A percentile compares a stretch with the other conserved stretches of the same genome.
Conservation (phyloP, 1,140 invertebrate genomes). For the Meloidogyne exigua region DNA sequence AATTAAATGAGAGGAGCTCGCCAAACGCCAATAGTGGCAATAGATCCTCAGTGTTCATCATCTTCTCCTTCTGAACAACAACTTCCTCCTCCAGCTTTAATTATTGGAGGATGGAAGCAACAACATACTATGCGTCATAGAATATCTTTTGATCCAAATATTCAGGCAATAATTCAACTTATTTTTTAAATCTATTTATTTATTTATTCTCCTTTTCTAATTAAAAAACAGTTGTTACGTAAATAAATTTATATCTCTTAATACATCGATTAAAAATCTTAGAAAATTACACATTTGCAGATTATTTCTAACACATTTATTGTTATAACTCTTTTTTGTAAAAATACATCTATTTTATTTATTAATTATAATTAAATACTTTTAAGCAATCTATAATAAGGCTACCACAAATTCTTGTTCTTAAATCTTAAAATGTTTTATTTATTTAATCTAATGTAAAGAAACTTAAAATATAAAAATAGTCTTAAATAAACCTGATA, state of each 20-base stretch:
- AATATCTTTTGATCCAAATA: slow-evolving; percentile 25
- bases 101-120: not conserved
- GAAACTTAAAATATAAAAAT: too few species aligned
- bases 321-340: too few species aligned
- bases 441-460: too few species aligned
- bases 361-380: too few species aligned
- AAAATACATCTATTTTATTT: too few species aligned
- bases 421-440: too few species aligned
- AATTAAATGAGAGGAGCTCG: not conserved
- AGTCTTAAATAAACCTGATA: too few species aligned
- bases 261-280: not conserved
- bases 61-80: not conserved
- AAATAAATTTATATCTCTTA: not conserved
- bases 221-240: not conserved
- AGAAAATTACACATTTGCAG: too few species aligned
- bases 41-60: not conserved
- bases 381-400: too few species aligned
- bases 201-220: not conserved
- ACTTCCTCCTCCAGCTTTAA: not conserved
- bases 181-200: too few species aligned
- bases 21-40: not conserved
- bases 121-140: slow-evolving; percentile 26
- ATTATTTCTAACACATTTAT: too few species aligned
- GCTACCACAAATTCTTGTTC: too few species aligned
- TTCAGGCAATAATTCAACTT: slow-evolving; percentile 4